A percentile compares a stretch with the other conserved stretches of the same genome.
Evolutionary conservation across 2,113 vertebrate genomes (phyloP).

Genomic region (pig (Sus scrofa)): T2T-Sscrofa CM000818.6:98057501-98058000

Average conservation of each 20-base stretch:
- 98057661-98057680: not conserved
- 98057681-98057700: not conserved
- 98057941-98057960: not conserved
- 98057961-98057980: not conserved
- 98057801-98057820: not conserved
- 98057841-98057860: not conserved
- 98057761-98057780: not conserved
- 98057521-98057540: constrained; percentile 30
- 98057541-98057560: not conserved
- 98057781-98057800: not conserved
- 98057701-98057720: not conserved
- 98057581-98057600: not conserved
- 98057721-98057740: not conserved
- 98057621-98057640: not conserved
- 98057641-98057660: not conserved
- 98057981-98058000: fast-evolving
- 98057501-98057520: not conserved
- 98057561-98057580: not conserved
- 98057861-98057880: not conserved
- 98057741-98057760: not conserved
- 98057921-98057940: not conserved
- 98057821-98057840: not conserved
- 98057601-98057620: not conserved
- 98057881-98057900: not conserved
- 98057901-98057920: not conserved